Percentiles rank a stretch among this genome's conserved stretches.
These are phyloP conservation scores for Gouania willdenowi DNA, from an alignment of 2,797 vertebrate genomes.

Conservation along the genomic window DNA sequence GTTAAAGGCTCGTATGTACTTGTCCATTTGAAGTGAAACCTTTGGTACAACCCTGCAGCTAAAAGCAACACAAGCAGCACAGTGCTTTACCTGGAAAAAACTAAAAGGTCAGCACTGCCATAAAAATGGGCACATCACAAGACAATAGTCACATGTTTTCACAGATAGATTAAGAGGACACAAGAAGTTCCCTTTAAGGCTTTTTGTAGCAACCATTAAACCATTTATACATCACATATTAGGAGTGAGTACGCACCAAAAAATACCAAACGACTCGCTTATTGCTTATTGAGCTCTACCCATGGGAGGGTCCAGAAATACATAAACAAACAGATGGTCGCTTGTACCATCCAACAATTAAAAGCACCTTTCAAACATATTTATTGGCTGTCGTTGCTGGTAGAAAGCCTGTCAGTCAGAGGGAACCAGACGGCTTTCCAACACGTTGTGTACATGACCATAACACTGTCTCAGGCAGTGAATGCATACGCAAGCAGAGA, in stretches of 20 bases:
- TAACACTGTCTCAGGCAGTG: slow-evolving; percentile 25
- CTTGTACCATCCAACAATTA: slow-evolving; percentile 21
- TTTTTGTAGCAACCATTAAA: not conserved
- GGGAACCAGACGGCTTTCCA: slow-evolving; percentile 31
- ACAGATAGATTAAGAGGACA: slow-evolving; percentile 8
- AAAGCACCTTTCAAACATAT: slow-evolving; percentile 24
- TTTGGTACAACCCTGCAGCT: no score
- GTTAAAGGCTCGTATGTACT: no score
- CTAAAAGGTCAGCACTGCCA: slow-evolving; percentile 17
- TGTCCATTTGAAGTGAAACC: no score
- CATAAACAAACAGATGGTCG: slow-evolving; percentile 37
- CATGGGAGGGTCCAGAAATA: slow-evolving; percentile 12
- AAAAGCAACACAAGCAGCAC: no score
- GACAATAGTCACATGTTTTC: slow-evolving; percentile 35
- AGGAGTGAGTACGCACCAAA: no score
- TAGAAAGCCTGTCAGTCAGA: slow-evolving; percentile 16
- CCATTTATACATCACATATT: no score
- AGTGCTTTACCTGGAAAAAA: no score
- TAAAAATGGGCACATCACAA: slow-evolving; percentile 40
- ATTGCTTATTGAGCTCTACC: no score
- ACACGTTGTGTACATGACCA: slow-evolving; percentile 20
- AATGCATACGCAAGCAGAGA: slow-evolving; percentile 11
- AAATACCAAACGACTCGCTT: no score
- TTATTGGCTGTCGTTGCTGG: slow-evolving; percentile 27
- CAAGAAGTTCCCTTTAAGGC: not conserved